Evolutionary conservation across 2,888 invertebrate species (phyloP).

Genomic region (Aspidiotus destructor): DNA sequence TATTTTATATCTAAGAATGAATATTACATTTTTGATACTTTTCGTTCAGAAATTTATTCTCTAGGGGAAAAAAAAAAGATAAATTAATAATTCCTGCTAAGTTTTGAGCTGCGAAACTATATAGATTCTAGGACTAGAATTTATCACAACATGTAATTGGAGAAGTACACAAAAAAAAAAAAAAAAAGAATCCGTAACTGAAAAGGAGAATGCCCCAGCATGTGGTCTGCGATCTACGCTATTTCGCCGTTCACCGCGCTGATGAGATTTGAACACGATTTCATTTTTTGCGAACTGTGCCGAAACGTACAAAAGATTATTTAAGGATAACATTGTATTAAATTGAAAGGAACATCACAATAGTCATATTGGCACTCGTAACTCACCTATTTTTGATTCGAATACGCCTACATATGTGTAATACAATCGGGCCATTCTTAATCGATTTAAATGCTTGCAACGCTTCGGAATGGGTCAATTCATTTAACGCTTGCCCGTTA

Average conservation of each 20-base stretch:
- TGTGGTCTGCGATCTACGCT: background rate
- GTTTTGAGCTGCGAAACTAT: background rate
- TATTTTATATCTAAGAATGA: too few species aligned
- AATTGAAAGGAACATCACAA: too few species aligned
- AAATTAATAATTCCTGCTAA: background rate
- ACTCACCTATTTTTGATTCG: slow-evolving; percentile 45
- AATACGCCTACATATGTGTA: slow-evolving; percentile 59
- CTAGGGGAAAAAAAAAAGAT: slow-evolving; percentile 1
- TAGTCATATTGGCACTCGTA: too few species aligned
- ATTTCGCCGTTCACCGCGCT: slow-evolving; percentile 40
- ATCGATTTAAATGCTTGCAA: slow-evolving; percentile 70
- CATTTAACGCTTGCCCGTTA: slow-evolving; percentile 69
- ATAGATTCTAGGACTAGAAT: slow-evolving; percentile 28
- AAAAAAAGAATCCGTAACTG: background rate
- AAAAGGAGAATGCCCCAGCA: background rate
- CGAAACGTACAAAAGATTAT: slow-evolving; percentile 41
- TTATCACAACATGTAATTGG: slow-evolving; percentile 17
- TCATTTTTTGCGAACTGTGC: slow-evolving; percentile 56
- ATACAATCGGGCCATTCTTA: slow-evolving; percentile 62
- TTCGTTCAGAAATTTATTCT: background rate
- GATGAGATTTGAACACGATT: slow-evolving; percentile 62
- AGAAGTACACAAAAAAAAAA: background rate
- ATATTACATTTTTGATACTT: background rate
- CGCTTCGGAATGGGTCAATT: slow-evolving; percentile 69
- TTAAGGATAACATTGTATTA: background rate